Percentiles rank a stretch among this genome's conserved stretches.
Evolutionary conservation across 2,888 invertebrate genomes (phyloP).

Genomic region (Callimorpha dominula): DNA sequence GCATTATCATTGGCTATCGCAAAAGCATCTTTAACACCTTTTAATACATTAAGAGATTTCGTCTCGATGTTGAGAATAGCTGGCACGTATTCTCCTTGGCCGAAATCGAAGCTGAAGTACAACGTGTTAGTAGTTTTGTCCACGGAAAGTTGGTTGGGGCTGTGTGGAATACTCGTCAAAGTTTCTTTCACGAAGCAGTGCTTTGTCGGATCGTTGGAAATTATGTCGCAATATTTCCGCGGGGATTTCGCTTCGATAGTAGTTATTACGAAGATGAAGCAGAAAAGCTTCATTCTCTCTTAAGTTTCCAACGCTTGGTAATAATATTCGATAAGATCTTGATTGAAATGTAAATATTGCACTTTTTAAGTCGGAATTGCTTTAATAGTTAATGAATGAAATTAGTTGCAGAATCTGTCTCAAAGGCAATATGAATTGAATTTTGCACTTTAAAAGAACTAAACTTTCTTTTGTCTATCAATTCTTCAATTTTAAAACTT

Average conservation of each 20-base stretch:
- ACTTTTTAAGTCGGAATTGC: constrained; percentile 20
- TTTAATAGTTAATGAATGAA: constrained; percentile 19
- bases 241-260: constrained; percentile 34
- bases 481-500: background rate
- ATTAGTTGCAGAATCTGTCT: background rate
- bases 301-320: background rate
- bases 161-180: constrained; percentile 66
- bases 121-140: constrained; percentile 66
- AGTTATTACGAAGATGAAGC: constrained; percentile 30
- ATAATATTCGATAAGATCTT: constrained; percentile 5
- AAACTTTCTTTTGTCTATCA: background rate
- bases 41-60: constrained; percentile 67
- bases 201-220: constrained; percentile 55
- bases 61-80: constrained; percentile 66
- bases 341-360: constrained; percentile 19
- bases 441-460: background rate
- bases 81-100: constrained; percentile 74
- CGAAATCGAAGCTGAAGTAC: constrained; percentile 77
- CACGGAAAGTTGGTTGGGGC: constrained; percentile 75
- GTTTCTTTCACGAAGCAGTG: constrained; percentile 73
- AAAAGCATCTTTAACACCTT: constrained; percentile 78
- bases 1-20: constrained; percentile 66
- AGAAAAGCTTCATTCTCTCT: constrained; percentile 32
- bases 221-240: constrained; percentile 62
- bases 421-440: background rate